phyloP scores from a whole-genome alignment of 23 tunicate genomes.

The Diplosoma virens region DNA sequence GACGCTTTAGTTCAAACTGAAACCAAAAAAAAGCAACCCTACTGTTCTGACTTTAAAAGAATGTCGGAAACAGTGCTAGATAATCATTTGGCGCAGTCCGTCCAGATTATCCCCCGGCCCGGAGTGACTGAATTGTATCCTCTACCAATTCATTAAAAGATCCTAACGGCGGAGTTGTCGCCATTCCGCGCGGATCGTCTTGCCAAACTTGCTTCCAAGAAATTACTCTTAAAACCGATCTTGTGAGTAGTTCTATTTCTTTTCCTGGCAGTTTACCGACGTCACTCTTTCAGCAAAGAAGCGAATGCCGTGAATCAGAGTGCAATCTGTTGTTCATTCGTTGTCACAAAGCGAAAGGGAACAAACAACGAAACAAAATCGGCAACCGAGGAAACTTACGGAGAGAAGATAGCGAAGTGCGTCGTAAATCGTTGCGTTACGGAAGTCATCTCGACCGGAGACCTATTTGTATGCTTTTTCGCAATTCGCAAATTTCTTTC shows the following conservation, averaged over 20 bases:
- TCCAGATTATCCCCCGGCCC: background rate
- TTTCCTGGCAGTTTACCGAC: slow-evolving; percentile 5
- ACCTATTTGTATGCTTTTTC: background rate
- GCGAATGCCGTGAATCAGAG: background rate
- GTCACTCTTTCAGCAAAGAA: background rate
- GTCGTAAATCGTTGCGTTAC: background rate
- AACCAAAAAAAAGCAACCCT: too few species aligned
- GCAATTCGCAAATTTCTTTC: background rate
- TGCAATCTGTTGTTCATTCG: too few species aligned
- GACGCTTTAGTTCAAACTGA: too few species aligned
- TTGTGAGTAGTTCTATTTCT: slow-evolving; percentile 4
- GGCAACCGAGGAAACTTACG: background rate
- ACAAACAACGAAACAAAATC: background rate
- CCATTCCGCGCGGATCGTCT: background rate
- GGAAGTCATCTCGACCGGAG: background rate
- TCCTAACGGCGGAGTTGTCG: background rate
- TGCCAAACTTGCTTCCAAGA: slow-evolving; percentile 19
- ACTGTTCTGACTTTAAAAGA: too few species aligned
- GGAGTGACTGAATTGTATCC: background rate
- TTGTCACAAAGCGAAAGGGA: too few species aligned
- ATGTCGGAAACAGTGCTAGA: slow-evolving; percentile 38
- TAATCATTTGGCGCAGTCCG: background rate
- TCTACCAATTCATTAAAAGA: slow-evolving; percentile 5
- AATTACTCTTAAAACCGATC: slow-evolving; percentile 1
- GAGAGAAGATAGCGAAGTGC: background rate